Conservation (phyloP, 2,888 invertebrate species). For the Brachynemurus nebulosus region DNA sequence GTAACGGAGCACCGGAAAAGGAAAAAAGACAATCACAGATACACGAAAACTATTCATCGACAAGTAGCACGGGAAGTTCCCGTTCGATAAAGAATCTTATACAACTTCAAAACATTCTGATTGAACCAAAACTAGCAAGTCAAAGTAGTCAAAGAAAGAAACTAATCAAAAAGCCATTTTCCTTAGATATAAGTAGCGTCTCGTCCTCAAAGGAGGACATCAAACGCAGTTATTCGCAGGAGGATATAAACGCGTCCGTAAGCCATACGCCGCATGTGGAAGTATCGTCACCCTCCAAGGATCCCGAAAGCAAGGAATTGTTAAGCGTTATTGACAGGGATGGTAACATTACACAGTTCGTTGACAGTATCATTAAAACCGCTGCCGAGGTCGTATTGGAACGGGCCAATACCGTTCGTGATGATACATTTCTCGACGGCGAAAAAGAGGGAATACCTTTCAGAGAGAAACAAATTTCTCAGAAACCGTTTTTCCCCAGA, state of each 20-base stretch:
- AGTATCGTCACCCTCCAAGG: neutral
- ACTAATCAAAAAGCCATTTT: neutral
- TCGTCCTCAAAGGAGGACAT: neutral
- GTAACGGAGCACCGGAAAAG: slow-evolving; percentile 1
- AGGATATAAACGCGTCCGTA: neutral
- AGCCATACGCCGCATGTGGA: neutral
- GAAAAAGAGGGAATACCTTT: slow-evolving; percentile 1
- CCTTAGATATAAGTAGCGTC: neutral
- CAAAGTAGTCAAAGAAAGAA: no score
- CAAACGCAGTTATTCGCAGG: neutral
- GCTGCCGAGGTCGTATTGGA: neutral
- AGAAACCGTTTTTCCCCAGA: slow-evolving; percentile 3
- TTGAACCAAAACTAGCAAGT: slow-evolving; percentile 5
- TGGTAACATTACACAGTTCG: neutral
- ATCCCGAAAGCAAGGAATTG: no score
- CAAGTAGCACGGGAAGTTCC: neutral
- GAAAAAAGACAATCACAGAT: slow-evolving; percentile 1
- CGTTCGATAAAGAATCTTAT: slow-evolving; percentile 6
- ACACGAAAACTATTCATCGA: neutral
- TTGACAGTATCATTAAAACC: neutral
- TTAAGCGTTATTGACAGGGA: neutral
- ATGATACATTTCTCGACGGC: neutral
- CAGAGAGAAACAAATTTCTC: slow-evolving; percentile 8
- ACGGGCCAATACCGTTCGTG: neutral
- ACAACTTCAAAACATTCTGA: slow-evolving; percentile 7